Base-by-base conservation (phyloP, 2,113 vertebrate genomes). In the Centropristis striata region DNA sequence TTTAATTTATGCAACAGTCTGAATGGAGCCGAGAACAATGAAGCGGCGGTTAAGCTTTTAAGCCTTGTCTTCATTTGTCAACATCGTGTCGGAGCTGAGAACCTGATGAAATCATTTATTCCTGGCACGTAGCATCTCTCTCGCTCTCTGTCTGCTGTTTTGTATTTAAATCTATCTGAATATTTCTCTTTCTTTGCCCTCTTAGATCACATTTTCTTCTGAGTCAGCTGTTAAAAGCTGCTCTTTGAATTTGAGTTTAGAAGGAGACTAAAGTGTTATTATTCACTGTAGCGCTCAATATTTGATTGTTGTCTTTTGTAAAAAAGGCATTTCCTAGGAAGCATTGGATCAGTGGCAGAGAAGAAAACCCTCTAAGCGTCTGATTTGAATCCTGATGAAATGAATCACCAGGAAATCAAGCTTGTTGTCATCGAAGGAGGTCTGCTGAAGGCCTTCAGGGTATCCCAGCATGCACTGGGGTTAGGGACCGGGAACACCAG, bases 1-100 rank as follows among this genome's bases (percentile, higher is more conserved):
- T 70, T 46, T 84, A 74, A 83, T 76, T 49, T 41, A 71, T 82
- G 67, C 86, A 61, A 47, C 41, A 42, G 39, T 63, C 16, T 68
- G 61, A 78, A 64, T 53, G 32, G 32, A 67, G 15, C 21, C 1
- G 12, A 53, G 60, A 75, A 75, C 79, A 84, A 78, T 69, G 32
- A 78, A 74, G 83, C 25, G 0, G 12, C 2, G 21, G 64, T 51
- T 71, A n/a, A 76, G 84, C 65, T 74, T 63, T 78, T 68, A 73
- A 76, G 66, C 55, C 60, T 54, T 1, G 8, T 67, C 55, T 54
- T 77, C n/a, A 73, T 88, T 85, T 66, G 69, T 70, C 68, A 72
- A 53, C 28, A 68, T 18, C 15, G 27, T 20, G 41, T 50, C 32
- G 59, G 20, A 14, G 23, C 27, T 18, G 37, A 50, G 47, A 75